phyloP scores from a whole-genome alignment of 2,888 invertebrate species.

The Tolmerus cingulatus region DNA sequence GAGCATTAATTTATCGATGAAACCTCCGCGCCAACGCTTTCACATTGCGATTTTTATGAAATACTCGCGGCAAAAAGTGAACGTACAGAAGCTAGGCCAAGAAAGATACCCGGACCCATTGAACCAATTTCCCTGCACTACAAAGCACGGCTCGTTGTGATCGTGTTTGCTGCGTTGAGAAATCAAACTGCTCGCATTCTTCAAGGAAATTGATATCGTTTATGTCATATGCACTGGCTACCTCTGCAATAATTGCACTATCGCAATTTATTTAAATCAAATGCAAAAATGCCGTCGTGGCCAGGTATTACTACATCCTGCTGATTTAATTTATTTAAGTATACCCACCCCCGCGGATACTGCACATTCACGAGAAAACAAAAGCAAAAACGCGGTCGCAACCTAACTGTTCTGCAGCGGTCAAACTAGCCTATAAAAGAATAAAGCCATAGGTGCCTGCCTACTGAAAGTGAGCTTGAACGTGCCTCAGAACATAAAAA shows the following conservation, averaged over 20 bases:
- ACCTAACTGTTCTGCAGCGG: neutral
- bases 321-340: neutral
- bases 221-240: neutral
- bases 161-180: neutral
- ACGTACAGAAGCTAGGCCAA: neutral
- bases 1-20: constrained; percentile 21
- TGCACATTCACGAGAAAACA: neutral
- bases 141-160: neutral
- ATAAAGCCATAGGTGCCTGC: neutral
- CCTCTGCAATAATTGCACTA: neutral
- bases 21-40: neutral
- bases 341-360: neutral
- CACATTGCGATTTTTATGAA: constrained; percentile 30
- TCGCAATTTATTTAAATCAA: neutral
- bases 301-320: neutral
- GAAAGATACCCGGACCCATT: constrained; percentile 7
- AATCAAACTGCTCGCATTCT: constrained; percentile 2
- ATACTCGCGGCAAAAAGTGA: constrained; percentile 17
- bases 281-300: neutral
- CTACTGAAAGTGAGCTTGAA: neutral
- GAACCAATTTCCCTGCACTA: constrained; percentile 32
- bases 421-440: neutral
- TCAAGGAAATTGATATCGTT: constrained; percentile 27
- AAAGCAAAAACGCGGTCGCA: neutral
- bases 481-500: neutral